Evolutionary conservation across 2,888 invertebrate genomes (phyloP).

Genomic region (Caenorhabditis wallacei): DNA sequence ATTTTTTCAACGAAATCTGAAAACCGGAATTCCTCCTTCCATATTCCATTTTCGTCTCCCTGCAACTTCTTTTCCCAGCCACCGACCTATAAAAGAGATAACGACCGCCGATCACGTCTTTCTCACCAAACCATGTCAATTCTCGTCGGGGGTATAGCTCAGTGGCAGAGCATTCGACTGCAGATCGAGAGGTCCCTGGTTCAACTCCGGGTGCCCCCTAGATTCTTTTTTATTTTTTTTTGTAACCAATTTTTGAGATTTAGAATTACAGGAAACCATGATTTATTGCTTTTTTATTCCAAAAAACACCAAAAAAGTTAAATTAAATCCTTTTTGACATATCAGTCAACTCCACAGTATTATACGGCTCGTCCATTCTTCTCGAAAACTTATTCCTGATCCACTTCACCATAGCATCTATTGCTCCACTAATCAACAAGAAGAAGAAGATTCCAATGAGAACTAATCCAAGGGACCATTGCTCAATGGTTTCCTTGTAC

Average conservation of each 20-base stretch:
- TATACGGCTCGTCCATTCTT: background rate
- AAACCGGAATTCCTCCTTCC: no score
- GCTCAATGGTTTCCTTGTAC: constrained; percentile 5
- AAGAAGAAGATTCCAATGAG: constrained; percentile 30
- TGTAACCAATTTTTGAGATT: background rate
- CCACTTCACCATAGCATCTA: constrained; percentile 13
- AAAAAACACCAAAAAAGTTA: background rate
- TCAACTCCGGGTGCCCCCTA: constrained; percentile 81
- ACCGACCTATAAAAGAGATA: no score
- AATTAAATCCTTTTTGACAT: constrained; percentile 6
- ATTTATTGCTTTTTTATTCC: no score
- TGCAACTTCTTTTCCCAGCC: no score
- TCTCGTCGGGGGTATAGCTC: constrained; percentile 78
- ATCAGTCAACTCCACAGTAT: constrained; percentile 8
- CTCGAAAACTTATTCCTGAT: background rate
- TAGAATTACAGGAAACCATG: no score
- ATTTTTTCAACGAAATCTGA: no score
- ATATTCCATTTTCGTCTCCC: no score
- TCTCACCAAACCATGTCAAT: no score
- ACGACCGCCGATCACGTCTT: no score
- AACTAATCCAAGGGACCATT: constrained; percentile 20
- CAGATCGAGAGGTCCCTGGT: constrained; percentile 83
- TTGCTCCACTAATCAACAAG: constrained; percentile 23
- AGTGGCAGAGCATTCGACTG: constrained; percentile 83
- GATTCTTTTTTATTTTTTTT: constrained; percentile 49